Conservation (phyloP, 53 echinoderm and acorn worm species). For the Zoroaster sp. region DNA sequence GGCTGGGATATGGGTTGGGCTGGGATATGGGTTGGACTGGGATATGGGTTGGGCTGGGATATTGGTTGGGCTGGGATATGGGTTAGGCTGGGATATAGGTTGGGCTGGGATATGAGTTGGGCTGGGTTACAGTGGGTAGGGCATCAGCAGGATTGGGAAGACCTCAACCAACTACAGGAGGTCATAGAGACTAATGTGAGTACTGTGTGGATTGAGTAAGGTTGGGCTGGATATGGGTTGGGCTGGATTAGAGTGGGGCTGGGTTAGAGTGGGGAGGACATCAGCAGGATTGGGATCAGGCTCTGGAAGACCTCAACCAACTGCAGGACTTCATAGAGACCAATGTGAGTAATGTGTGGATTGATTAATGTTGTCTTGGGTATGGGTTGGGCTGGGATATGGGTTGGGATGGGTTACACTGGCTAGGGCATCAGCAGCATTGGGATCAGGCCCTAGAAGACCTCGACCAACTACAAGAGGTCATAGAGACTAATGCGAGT, state of each 20-base stretch:
- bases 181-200: conserved; percentile 93
- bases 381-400: background rate
- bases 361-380: background rate
- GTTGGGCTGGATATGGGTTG: background rate
- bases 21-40: background rate
- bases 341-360: conserved; percentile 59
- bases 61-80: background rate
- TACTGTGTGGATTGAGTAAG: background rate
- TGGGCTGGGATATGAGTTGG: background rate
- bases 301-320: conserved; percentile 89
- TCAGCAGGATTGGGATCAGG: conserved; percentile 93
- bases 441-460: background rate
- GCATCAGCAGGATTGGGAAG: conserved; percentile 49
- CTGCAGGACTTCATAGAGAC: conserved; percentile 93
- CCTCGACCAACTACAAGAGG: background rate
- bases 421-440: background rate
- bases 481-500: conserved; percentile 89
- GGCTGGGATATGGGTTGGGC: background rate
- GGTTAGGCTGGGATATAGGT: background rate
- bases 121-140: background rate
- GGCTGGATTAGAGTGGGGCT: background rate
- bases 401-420: background rate
- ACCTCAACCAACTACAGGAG: conserved; percentile 86
- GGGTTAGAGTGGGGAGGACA: background rate
- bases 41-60: background rate